Percentiles rank a stretch among this genome's conserved stretches.
phyloP scores from a whole-genome alignment of 1,140 invertebrate species.

The Eriosoma lanigerum region DNA sequence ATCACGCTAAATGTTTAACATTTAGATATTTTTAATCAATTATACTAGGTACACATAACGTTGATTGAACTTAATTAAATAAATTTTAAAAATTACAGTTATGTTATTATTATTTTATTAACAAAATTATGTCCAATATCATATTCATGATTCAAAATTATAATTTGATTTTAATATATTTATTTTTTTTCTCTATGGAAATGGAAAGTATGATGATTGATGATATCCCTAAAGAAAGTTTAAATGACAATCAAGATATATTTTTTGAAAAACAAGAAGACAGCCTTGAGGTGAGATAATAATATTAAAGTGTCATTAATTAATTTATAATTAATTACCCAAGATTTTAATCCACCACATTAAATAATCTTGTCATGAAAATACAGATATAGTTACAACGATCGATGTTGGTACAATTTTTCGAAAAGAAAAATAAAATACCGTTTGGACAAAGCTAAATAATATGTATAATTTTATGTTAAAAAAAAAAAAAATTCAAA shows the following conservation, averaged over 20 bases:
- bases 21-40: too few species aligned
- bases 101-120: too few species aligned
- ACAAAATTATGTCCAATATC: not conserved
- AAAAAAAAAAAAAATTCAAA: too few species aligned
- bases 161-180: not conserved
- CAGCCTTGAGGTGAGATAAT: slow-evolving; percentile 22
- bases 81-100: too few species aligned
- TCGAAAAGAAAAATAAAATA: too few species aligned
- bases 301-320: not conserved
- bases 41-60: too few species aligned
- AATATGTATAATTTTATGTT: too few species aligned
- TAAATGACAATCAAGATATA: not conserved
- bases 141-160: not conserved
- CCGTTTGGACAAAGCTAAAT: too few species aligned
- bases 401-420: too few species aligned
- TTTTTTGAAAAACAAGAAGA: slow-evolving; percentile 15
- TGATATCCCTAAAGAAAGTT: slow-evolving; percentile 28
- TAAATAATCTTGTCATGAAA: not conserved
- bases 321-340: slow-evolving; percentile 30
- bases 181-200: slow-evolving; percentile 4
- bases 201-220: slow-evolving; percentile 41
- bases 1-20: too few species aligned
- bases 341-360: slow-evolving; percentile 10
- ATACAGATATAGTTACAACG: not conserved
- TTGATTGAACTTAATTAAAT: too few species aligned